Conservation (phyloP, 2,113 vertebrate genomes). For the Globicephala melas region DNA sequence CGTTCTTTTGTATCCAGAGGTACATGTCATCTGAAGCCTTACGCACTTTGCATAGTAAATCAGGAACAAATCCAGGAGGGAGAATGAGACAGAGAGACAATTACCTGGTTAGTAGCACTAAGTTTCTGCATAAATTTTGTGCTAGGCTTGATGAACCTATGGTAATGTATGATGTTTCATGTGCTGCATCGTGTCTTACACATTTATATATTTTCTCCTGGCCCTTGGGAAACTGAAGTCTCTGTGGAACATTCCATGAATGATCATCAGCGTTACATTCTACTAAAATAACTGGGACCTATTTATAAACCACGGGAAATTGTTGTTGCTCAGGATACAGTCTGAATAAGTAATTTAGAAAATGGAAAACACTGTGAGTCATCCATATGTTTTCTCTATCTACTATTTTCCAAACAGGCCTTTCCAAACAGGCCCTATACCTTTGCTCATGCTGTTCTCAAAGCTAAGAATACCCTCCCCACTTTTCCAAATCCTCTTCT, state of each 20-base stretch:
- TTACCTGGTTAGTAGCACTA: neutral
- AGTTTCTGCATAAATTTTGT: neutral
- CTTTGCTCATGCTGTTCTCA: neutral
- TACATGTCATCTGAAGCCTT: conserved; percentile 30
- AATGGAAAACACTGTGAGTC: conserved; percentile 45
- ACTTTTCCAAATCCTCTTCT: neutral
- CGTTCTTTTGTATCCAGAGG: neutral
- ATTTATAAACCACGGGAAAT: conserved; percentile 79
- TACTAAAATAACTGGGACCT: conserved; percentile 72
- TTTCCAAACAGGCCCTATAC: neutral
- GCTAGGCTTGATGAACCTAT: neutral
- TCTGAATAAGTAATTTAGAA: conserved; percentile 79
- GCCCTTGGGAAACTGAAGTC: conserved; percentile 6
- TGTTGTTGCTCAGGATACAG: conserved; percentile 78
- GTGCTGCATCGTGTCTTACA: conserved; percentile 18
- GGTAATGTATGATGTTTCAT: neutral
- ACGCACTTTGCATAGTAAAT: conserved; percentile 7
- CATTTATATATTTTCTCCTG: conserved; percentile 21
- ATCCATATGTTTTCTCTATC: conserved; percentile 54
- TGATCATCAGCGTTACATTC: conserved; percentile 61
- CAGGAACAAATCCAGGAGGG: neutral
- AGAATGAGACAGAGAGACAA: neutral
- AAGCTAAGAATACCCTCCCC: neutral
- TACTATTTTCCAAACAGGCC: conserved; percentile 7
- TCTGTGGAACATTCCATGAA: neutral